Percentiles rank a stretch among this genome's conserved stretches.
Conservation (phyloP, 1,140 invertebrate species). For the Danaus melanippus region DNA sequence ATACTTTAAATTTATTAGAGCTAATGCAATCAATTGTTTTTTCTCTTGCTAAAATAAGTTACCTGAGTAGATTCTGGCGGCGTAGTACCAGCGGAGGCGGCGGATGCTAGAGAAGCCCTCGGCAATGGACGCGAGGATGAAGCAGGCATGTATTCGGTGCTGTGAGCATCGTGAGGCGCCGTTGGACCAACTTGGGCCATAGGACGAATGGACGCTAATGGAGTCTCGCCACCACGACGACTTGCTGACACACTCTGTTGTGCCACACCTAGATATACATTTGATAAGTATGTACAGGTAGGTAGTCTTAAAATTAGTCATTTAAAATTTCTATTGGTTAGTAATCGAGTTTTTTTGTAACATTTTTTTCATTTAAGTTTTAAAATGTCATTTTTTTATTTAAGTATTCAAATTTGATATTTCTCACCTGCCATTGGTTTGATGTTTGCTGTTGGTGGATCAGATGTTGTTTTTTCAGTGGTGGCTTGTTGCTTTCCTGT, state of each 20-base stretch:
- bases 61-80: conserved; percentile 61
- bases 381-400: too few relatives aligned
- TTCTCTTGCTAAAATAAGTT: not conserved
- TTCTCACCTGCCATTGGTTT: conserved; percentile 89
- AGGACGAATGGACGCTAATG: conserved; percentile 91
- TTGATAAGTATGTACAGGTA: too few relatives aligned
- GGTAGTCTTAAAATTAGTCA: too few relatives aligned
- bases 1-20: too few relatives aligned
- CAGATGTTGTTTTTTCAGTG: conserved; percentile 79
- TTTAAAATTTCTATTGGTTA: too few relatives aligned
- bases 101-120: conserved; percentile 58
- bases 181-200: conserved; percentile 81
- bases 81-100: conserved; percentile 49
- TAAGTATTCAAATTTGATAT: too few relatives aligned
- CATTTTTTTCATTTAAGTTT: too few relatives aligned
- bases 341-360: too few relatives aligned
- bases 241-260: conserved; percentile 75
- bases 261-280: conserved; percentile 40
- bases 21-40: not conserved
- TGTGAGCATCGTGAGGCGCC: conserved; percentile 72
- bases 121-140: conserved; percentile 75
- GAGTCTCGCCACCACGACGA: conserved; percentile 81
- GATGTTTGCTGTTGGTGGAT: conserved; percentile 93
- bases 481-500: conserved; percentile 78
- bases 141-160: conserved; percentile 80